Evolutionary conservation across 1,140 invertebrate genomes (phyloP).

Genomic region (Phocides pigmalion): DNA sequence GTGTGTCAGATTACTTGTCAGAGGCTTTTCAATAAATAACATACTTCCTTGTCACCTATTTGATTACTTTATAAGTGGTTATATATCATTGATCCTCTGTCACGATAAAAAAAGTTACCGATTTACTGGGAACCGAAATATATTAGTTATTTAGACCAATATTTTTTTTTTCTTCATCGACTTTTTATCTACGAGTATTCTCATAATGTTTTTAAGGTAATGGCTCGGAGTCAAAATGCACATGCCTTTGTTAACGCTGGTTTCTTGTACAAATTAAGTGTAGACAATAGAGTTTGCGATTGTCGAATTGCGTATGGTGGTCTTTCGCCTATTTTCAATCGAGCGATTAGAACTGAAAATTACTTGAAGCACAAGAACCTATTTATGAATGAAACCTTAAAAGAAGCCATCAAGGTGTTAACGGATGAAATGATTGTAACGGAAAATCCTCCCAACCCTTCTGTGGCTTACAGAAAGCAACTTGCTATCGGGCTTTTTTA

Average conservation of each 20-base stretch:
- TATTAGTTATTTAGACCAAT: no score
- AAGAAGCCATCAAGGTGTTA: conserved; percentile 82
- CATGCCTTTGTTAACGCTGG: conserved; percentile 60
- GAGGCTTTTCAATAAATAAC: no score
- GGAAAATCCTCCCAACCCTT: conserved; percentile 82
- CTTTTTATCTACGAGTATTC: no score
- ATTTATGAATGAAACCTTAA: conserved; percentile 75
- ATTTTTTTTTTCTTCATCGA: no score
- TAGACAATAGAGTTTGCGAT: conserved; percentile 30
- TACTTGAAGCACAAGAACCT: conserved; percentile 84
- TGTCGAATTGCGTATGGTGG: conserved; percentile 85
- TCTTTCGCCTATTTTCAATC: conserved; percentile 87
- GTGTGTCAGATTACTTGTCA: no score
- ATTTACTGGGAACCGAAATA: no score
- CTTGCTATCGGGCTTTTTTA: conserved; percentile 86
- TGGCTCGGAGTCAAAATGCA: conserved; percentile 55
- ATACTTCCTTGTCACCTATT: no score
- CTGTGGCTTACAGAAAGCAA: conserved; percentile 84
- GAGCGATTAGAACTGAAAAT: conserved; percentile 80
- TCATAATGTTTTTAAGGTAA: conserved; percentile 62
- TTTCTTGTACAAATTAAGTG: conserved; percentile 51
- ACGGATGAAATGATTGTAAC: conserved; percentile 85
- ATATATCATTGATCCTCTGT: no score
- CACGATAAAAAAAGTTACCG: no score
- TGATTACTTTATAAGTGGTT: no score